Base-by-base conservation (phyloP, 2,113 vertebrate species). In the Lonchura striata region DNA sequence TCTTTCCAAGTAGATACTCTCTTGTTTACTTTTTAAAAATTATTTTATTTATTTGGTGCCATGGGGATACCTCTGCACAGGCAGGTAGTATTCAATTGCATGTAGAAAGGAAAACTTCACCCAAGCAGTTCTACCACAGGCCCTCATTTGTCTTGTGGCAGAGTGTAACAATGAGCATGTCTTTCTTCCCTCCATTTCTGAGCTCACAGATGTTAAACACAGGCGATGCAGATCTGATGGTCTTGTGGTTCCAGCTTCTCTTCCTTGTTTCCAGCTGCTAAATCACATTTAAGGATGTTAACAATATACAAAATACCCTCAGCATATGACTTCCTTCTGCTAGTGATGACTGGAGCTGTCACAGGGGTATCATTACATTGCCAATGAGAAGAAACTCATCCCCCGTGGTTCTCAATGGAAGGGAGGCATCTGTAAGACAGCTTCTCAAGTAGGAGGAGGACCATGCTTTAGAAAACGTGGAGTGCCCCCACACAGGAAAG, bases 221-320 rank as follows among this genome's bases (percentile, higher is more conserved):
- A 79, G 79, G n/a, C 6, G 0, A 94, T 88, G 76, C 14, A 92
- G 82, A 84, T 71, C 44, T 81, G 93, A 86, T 71, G 52, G 61
- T 68, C 72, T 46, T 83, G 61, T 78, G 53, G 25, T 72, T 94
- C 49, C 84, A 89, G 75, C 37, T 87, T 92, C 78, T 54, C 18
- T 57, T 86, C 39, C 59, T 94, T 88, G 41, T 81, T 94, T 90
- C 76, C 86, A 95, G 76, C 64, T 96, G 93, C 68, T 94, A 81
- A 93, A 95, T 85, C 91, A 74, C 79, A 74, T 88, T 82, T 90
- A 90, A 93, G 82, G 60, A 88, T 76, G 79, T 94, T 93, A 95
- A 84, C 83, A 88, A 82, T 79, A 90, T 69, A 71, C 61, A 81
- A 84, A 95, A 92, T 92, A 94, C 52, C 53, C 79, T 79, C 86